Conservation (phyloP, 2,797 vertebrate genomes). For the Hirundo rustica region DNA sequence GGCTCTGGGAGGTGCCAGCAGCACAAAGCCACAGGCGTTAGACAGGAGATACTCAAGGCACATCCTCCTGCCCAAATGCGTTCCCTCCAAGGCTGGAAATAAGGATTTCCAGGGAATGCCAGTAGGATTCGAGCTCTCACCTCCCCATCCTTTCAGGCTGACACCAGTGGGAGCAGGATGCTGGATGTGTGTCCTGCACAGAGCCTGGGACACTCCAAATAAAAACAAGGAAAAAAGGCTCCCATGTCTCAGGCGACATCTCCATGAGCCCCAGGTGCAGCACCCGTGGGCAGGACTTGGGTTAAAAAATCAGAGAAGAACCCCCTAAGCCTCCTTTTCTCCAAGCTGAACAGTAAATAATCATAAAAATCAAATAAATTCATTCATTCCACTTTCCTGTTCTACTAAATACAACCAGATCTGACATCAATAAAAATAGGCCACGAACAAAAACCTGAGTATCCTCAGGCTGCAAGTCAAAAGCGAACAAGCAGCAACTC, state of each 20-base stretch:
- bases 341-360: not conserved
- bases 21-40: accelerated
- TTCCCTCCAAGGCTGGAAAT: not conserved
- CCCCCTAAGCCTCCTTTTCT: not conserved
- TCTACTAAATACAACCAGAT: not conserved
- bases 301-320: not conserved
- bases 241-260: not conserved
- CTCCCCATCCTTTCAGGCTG: accelerated
- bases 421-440: not conserved
- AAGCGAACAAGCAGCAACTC: not conserved
- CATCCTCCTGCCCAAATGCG: not conserved
- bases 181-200: not conserved
- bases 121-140: not conserved
- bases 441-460: not conserved
- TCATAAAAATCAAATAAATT: not conserved
- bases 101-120: not conserved
- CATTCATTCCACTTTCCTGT: not conserved
- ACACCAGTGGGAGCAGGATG: accelerated
- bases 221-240: not conserved
- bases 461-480: not conserved
- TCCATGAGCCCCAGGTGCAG: not conserved
- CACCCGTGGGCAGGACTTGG: accelerated
- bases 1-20: not conserved
- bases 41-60: accelerated
- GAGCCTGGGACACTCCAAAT: not conserved